Base-by-base conservation (phyloP, 1,140 invertebrate genomes). In the Papilio machaon region DNA sequence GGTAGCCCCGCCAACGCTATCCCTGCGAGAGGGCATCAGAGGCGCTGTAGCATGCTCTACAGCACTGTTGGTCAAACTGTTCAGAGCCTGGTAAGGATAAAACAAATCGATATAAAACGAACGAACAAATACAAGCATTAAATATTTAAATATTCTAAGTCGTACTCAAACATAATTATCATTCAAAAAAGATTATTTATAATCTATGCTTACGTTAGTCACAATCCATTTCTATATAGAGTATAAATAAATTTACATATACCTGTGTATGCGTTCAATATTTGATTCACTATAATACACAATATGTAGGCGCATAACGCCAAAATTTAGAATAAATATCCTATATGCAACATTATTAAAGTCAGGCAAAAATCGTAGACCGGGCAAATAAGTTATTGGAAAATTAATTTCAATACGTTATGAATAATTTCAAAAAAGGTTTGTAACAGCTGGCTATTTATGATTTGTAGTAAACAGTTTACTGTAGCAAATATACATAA, bases 21-120 rank as follows among this genome's bases (percentile, higher is more conserved):
- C 97, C 89, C 97, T 95, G 85, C 96, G 95, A 2, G 96, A 96
- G 23, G 96, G 96, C 87, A 96, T 87, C 0, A 96, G 89, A 30
- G 95, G 95, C 2, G 95, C 95, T 47, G 94, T 93, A 8, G 95
- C 95, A 88, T 95, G 96, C 86, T 94, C 95, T 11, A 93, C 94
- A 84, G 94, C 95, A 85, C 90, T 96, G 67, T 91, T 95, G 17
- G 96, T 95, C 93, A 97, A 95, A 81, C 96, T 97, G 85, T 95
- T 96, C 85, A 97, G 94, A 83, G 96, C 97, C 97, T 97, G 87
- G 52, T 54, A 19, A 82, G 81, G 78, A 80, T 54, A 64, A 82
- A 70, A 79, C 80, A 80, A 82, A 83, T 80, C 60, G 83, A 49
- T 78, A 80, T 46, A 38, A 81, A 64, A 47, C 0, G 43, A 7